These are phyloP conservation scores for Acholoe squamosa DNA, from an alignment of 2,888 invertebrate species.

Conservation along the genomic window DNA sequence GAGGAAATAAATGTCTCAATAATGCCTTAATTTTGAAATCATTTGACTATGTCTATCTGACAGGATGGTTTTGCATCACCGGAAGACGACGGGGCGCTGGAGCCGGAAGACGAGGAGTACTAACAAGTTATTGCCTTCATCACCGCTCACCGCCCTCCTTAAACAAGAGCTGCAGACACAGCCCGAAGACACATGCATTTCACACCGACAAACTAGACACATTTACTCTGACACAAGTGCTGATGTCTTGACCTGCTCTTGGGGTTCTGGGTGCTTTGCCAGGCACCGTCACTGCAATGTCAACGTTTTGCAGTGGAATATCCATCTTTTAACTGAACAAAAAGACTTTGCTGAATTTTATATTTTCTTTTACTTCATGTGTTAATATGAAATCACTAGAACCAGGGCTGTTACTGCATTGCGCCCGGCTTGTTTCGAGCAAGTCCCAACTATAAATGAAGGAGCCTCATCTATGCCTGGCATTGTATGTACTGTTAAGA, in stretches of 20 bases:
- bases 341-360: not conserved
- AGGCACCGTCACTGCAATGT: conserved; percentile 39
- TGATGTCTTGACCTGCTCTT: not conserved
- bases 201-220: conserved; percentile 30
- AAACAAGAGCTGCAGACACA: not conserved
- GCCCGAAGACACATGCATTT: not conserved
- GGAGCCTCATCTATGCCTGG: conserved; percentile 28
- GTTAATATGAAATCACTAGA: too few species aligned
- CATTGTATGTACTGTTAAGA: conserved; percentile 15
- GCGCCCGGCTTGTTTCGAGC: too few species aligned
- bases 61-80: conserved; percentile 72
- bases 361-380: too few species aligned
- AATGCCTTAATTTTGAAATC: too few species aligned
- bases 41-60: not conserved
- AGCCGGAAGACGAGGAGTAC: conserved; percentile 66
- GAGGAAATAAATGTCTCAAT: too few species aligned
- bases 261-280: conserved; percentile 37
- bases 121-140: conserved; percentile 7
- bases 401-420: too few species aligned
- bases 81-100: conserved; percentile 65
- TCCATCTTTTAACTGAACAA: not conserved
- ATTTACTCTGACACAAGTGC: not conserved
- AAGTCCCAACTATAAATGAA: not conserved
- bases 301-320: conserved; percentile 2
- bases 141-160: conserved; percentile 21